Conservation (phyloP, 2,888 invertebrate genomes). For the Brachypalpus laphriformis region DNA sequence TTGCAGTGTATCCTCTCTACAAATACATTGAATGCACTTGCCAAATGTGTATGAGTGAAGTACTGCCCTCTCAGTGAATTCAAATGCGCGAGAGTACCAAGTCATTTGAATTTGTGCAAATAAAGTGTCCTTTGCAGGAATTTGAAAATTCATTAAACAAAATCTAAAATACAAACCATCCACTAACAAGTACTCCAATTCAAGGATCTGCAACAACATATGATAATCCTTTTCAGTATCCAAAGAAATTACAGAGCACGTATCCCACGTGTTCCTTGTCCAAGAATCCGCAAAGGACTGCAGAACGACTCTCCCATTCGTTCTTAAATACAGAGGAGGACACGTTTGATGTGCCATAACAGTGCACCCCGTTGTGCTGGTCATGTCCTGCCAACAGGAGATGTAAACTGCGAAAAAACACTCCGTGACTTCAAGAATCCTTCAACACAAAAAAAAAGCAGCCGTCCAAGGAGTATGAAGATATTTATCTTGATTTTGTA, state of each 20-base stretch:
- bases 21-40: constrained; percentile 47
- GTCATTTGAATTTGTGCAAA: not conserved
- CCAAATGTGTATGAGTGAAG: constrained; percentile 29
- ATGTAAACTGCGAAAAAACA: constrained; percentile 41
- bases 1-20: constrained; percentile 57
- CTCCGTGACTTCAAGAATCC: constrained; percentile 44
- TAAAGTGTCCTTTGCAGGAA: not conserved
- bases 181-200: not conserved
- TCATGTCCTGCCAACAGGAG: constrained; percentile 66
- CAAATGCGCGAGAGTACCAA: constrained; percentile 54
- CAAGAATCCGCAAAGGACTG: constrained; percentile 35
- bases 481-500: constrained; percentile 71
- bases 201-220: not conserved
- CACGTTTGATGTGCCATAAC: constrained; percentile 35
- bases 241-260: constrained; percentile 5
- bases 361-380: constrained; percentile 55
- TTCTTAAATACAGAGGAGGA: constrained; percentile 34
- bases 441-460: constrained; percentile 19
- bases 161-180: not conserved
- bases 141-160: not conserved
- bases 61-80: constrained; percentile 34
- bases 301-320: not conserved
- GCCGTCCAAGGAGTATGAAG: constrained; percentile 16
- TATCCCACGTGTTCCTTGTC: constrained; percentile 15
- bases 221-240: not conserved